Evolutionary conservation across 2,797 vertebrate species (phyloP).

Genomic region (Rhinatrema bivittatum): DNA sequence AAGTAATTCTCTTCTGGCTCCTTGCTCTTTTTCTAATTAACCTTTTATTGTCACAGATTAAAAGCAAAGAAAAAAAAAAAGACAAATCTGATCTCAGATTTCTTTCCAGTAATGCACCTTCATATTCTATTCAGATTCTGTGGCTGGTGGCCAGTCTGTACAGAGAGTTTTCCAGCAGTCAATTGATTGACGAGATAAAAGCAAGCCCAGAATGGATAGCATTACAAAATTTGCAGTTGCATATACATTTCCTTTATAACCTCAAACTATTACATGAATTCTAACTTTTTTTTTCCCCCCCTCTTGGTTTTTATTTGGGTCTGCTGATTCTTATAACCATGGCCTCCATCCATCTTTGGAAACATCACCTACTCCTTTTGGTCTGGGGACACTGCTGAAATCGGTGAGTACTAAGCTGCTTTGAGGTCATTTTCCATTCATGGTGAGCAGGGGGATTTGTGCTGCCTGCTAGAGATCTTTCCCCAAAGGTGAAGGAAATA

Average conservation of each 20-base stretch:
- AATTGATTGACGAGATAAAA: background rate
- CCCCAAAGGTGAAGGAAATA: too few relatives aligned
- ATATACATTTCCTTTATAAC: background rate
- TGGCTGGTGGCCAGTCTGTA: background rate
- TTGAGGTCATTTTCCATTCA: too few relatives aligned
- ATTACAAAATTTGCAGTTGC: too few relatives aligned
- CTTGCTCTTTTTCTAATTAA: background rate
- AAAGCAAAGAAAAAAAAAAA: background rate
- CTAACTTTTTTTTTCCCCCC: constrained; percentile 30
- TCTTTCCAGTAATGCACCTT: background rate
- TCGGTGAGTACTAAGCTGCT: constrained; percentile 56
- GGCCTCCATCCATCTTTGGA: constrained; percentile 16
- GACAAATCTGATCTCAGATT: background rate
- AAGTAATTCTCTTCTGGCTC: background rate
- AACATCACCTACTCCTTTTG: background rate
- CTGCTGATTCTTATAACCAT: background rate
- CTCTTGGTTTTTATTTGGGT: too few relatives aligned
- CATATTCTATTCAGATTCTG: background rate
- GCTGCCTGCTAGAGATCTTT: too few relatives aligned
- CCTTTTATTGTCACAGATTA: background rate
- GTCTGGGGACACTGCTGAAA: constrained; percentile 1
- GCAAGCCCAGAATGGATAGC: background rate
- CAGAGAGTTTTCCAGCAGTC: background rate
- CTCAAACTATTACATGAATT: background rate
- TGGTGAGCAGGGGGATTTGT: too few relatives aligned